phyloP scores from a whole-genome alignment of 2,113 vertebrate genomes.

The Spermophilus dauricus region DNA sequence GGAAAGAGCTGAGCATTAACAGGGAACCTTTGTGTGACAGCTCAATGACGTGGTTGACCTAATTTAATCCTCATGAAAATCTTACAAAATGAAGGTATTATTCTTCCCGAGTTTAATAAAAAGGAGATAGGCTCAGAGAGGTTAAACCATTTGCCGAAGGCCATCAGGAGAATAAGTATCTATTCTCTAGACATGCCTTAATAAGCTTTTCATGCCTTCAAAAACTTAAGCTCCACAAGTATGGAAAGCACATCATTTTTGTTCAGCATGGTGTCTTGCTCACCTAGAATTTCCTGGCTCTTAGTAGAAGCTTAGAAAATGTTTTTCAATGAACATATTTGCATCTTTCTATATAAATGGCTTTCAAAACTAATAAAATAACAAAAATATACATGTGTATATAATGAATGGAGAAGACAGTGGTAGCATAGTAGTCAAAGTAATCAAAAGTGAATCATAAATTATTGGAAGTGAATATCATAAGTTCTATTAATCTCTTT shows the following conservation, averaged over 20 bases:
- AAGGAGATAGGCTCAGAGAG: background rate
- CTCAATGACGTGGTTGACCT: background rate
- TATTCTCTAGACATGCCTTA: background rate
- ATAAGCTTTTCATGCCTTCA: background rate
- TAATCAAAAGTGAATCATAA: background rate
- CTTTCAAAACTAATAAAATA: constrained; percentile 45
- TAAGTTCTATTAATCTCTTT: background rate
- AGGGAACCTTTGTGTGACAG: background rate
- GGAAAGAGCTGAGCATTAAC: background rate
- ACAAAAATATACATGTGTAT: background rate
- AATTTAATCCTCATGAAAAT: constrained; percentile 28
- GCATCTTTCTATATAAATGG: background rate
- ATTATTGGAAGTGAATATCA: background rate
- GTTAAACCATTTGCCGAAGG: background rate
- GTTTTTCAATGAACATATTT: constrained; percentile 31
- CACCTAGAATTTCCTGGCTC: background rate
- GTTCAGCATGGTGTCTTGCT: background rate
- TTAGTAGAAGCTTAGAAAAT: constrained; percentile 1
- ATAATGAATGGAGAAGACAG: background rate
- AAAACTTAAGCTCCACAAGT: background rate
- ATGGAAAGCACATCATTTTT: background rate
- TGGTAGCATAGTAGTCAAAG: background rate
- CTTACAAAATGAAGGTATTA: constrained; percentile 1
- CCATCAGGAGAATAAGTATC: background rate
- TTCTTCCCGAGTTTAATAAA: background rate